Conservation (phyloP, 1,140 invertebrate genomes). For the Cataglyphis hispanica region DNA sequence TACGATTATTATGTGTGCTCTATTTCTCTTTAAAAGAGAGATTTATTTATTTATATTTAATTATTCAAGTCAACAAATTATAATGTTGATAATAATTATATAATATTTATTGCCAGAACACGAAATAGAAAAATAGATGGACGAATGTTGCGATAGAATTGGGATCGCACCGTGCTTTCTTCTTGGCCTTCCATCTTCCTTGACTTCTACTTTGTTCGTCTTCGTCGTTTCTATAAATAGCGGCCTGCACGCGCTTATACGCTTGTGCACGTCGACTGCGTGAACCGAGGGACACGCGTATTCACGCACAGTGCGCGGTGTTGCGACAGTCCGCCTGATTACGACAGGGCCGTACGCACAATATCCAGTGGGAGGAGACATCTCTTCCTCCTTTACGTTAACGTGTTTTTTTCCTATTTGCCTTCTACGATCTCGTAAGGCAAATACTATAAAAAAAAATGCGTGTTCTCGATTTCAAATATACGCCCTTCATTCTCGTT, state of each 20-base stretch:
- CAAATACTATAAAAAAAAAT: background rate
- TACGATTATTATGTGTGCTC: background rate
- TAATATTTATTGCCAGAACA: background rate
- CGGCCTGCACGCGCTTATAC: constrained; percentile 40
- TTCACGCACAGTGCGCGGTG: constrained; percentile 47
- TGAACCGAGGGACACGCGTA: constrained; percentile 59
- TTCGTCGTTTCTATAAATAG: constrained; percentile 66
- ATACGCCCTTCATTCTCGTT: background rate
- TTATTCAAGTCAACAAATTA: background rate
- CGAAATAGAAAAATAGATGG: constrained; percentile 51
- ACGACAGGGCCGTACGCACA: constrained; percentile 49
- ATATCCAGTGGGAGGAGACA: constrained; percentile 4
- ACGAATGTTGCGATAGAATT: constrained; percentile 64
- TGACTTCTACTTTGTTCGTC: constrained; percentile 56
- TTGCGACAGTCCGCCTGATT: constrained; percentile 51
- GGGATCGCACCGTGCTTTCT: constrained; percentile 69
- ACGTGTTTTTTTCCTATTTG: background rate
- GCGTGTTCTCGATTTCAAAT: background rate
- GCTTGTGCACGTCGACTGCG: constrained; percentile 50
- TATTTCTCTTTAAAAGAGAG: background rate
- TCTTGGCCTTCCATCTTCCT: constrained; percentile 73
- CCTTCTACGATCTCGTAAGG: too few relatives aligned
- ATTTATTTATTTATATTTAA: background rate
- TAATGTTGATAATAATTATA: background rate
- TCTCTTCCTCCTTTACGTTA: constrained; percentile 39